Evolutionary conservation across 2,113 vertebrate species (phyloP).

Genomic region (Dissostichus mawsoni): DNA sequence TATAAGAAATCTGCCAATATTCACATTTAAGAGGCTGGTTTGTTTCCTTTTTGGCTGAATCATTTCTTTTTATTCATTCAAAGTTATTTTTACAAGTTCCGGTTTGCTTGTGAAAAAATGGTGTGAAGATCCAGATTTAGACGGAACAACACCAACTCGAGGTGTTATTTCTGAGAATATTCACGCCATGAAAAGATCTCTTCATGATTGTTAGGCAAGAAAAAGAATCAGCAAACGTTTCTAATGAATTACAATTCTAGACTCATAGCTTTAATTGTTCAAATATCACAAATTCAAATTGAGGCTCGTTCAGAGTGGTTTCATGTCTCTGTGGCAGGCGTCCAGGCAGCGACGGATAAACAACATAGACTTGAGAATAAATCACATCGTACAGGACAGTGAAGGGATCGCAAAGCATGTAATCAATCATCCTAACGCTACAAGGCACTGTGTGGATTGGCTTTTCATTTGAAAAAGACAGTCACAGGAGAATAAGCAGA

Average conservation of each 20-base stretch:
- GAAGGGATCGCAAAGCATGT: conserved; percentile 37
- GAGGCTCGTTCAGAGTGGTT: not conserved
- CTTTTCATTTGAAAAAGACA: conserved; percentile 28
- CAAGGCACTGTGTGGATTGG: conserved; percentile 31
- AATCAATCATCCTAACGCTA: conserved; percentile 38
- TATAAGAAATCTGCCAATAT: no score
- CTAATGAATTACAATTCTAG: not conserved
- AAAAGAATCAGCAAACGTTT: conserved; percentile 8
- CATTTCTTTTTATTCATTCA: not conserved
- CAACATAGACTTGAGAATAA: conserved; percentile 32
- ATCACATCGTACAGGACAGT: conserved; percentile 51
- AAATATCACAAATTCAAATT: not conserved
- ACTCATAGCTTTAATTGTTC: not conserved
- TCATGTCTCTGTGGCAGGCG: conserved; percentile 28
- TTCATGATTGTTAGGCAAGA: not conserved
- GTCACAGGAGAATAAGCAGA: conserved; percentile 6
- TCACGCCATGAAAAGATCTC: not conserved
- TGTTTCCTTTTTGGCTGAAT: not conserved
- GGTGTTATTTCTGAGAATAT: not conserved
- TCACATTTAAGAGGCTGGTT: not conserved
- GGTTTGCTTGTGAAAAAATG: not conserved
- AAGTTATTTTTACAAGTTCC: not conserved
- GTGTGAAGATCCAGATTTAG: not conserved
- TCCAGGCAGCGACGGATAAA: conserved; percentile 59
- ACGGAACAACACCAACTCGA: not conserved